Base-by-base conservation (phyloP, 1,140 invertebrate species). In the Heliconius melpomene region DNA sequence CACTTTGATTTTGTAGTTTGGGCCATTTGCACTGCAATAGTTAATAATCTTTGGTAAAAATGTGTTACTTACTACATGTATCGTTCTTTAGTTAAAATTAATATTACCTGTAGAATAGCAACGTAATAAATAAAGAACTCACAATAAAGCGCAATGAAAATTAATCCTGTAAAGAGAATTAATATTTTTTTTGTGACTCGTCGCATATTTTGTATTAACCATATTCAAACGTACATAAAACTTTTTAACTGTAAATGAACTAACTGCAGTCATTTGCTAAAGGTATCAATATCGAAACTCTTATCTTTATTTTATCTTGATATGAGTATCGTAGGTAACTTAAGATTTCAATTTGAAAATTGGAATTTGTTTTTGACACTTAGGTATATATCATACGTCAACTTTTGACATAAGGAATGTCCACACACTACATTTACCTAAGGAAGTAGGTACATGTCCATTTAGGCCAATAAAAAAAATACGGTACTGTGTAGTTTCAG, bases 101-200 rank as follows among this genome's bases (percentile, higher is more conserved):
- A 79, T 74, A 73, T 60, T 90, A 93, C 91, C 88, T 92, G 90
- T 72, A 83, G 77, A 78, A 87, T 83, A 8, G 89, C 87, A 71
- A 92, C 79, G 86, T 91, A 92, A 81, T 93, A 93, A 75, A 93
- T 90, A 16, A 91, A 66, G 80, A 84, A 91, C 83, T 93, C 91
- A 87, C 92, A 93, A 86, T 89, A 92, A 74, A 92, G 40, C 11
- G 75, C 79, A 78, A 86, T 90, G 77, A 89, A 88, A 74, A 86
- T 13, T 70, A 92, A 70, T 54, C 92, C 92, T 46, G 85, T 73
- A 50, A 89, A 8, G 77, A 87, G 82, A 36, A 86, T 79, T 50
- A 91, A 73, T 20, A 91, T 26, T 54, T 88, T 91, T 80, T 90
- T 90, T 16, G 86, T 91, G 70, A 89, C 66, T 36, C 88, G 75